phyloP scores from a whole-genome alignment of 2,797 vertebrate genomes.

The Sparidentex hasta region DNA sequence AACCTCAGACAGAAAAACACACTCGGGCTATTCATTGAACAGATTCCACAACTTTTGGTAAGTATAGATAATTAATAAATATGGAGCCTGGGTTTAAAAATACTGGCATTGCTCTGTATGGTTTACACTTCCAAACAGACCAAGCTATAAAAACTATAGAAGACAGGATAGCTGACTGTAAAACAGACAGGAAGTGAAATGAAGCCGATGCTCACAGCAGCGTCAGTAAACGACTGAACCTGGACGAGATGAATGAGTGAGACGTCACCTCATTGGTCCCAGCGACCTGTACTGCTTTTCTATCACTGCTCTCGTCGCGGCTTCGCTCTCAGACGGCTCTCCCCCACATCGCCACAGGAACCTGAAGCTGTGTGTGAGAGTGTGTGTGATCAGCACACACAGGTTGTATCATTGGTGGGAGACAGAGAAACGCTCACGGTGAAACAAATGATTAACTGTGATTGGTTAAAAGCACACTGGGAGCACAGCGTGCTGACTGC shows the following conservation, averaged over 20 bases:
- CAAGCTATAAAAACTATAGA: too few species aligned
- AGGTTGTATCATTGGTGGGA: not conserved
- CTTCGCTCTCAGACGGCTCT: constrained; percentile 82
- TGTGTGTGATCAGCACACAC: constrained; percentile 2
- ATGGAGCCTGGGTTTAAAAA: too few species aligned
- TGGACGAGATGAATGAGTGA: not conserved
- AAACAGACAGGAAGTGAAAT: too few species aligned
- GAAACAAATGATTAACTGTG: not conserved
- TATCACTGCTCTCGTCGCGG: constrained; percentile 85
- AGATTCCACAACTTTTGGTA: too few species aligned
- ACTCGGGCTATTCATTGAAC: too few species aligned
- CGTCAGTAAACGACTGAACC: too few species aligned
- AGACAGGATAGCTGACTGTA: too few species aligned
- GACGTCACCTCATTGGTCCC: constrained; percentile 88
- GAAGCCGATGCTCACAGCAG: too few species aligned
- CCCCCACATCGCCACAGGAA: constrained; percentile 86
- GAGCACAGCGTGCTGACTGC: not conserved
- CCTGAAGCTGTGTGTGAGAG: constrained; percentile 80
- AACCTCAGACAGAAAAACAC: too few species aligned
- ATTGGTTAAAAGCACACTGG: constrained; percentile 20
- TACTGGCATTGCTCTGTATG: too few species aligned
- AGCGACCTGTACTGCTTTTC: constrained; percentile 88
- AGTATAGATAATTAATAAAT: too few species aligned
- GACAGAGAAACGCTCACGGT: not conserved
- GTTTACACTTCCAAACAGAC: too few species aligned